These are phyloP conservation scores for Clytia hemisphaerica DNA, from an alignment of 30 jellyfish, hydroid and myxozoan genomes.

Conservation along the genomic window DNA sequence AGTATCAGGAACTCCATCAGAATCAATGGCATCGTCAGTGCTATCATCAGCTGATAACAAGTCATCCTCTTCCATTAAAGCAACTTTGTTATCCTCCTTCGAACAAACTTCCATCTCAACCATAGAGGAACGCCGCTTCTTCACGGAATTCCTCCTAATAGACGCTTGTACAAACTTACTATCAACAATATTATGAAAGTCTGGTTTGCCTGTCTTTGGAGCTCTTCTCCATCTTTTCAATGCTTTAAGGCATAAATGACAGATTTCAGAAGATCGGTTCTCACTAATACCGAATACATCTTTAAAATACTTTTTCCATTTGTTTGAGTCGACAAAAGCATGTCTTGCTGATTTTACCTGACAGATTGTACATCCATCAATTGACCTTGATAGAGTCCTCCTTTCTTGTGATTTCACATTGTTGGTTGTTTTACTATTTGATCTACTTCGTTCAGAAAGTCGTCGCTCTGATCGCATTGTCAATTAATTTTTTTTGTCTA, in stretches of 20 bases:
- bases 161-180: neutral
- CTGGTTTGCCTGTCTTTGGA: conserved; percentile 16
- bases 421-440: too few relatives aligned
- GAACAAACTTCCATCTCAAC: conserved; percentile 28
- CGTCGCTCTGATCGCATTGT: too few relatives aligned
- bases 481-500: too few relatives aligned
- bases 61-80: conserved; percentile 46
- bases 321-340: conserved; percentile 29
- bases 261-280: conserved; percentile 27
- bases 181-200: conserved; percentile 15
- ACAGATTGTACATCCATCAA: conserved; percentile 35
- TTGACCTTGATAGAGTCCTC: conserved; percentile 19
- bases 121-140: conserved; percentile 23
- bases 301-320: conserved; percentile 26
- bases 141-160: conserved; percentile 1
- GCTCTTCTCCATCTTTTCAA: conserved; percentile 29
- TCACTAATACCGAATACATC: conserved; percentile 6
- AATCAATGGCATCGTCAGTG: conserved; percentile 34
- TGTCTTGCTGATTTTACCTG: conserved; percentile 28
- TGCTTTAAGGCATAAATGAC: conserved; percentile 18
- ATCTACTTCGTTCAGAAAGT: too few relatives aligned
- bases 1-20: conserved; percentile 22
- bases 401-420: too few relatives aligned
- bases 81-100: conserved; percentile 26
- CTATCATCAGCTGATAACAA: conserved; percentile 55